Percentiles rank a stretch among this genome's conserved stretches.
Evolutionary conservation across 2,888 invertebrate genomes (phyloP).

Genomic region (Tanypteryx hageni): DNA sequence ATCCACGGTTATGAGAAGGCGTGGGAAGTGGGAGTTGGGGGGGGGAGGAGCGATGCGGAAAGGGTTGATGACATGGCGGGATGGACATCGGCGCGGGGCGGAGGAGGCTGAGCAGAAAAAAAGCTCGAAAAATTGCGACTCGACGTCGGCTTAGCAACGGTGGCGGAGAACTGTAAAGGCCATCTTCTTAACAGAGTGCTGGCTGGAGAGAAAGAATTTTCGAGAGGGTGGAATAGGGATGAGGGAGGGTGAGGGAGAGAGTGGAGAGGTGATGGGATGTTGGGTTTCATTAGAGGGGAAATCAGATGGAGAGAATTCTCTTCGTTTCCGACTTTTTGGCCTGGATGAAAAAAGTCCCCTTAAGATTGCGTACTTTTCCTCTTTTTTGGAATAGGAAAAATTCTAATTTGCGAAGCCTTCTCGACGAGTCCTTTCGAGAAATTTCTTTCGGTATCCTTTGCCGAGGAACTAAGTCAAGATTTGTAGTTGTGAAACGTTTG

Average conservation of each 20-base stretch:
- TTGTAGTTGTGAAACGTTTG: neutral
- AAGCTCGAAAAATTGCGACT: neutral
- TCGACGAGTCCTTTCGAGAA: neutral
- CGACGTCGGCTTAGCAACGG: neutral
- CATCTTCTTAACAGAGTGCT: too few species aligned
- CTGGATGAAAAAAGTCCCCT: conserved; percentile 3
- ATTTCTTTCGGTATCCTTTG: neutral
- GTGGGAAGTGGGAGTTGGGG: neutral
- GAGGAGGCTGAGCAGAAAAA: neutral
- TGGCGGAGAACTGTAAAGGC: neutral
- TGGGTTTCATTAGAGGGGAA: conserved; percentile 6
- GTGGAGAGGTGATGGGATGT: neutral
- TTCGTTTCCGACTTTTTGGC: neutral
- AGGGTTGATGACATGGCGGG: neutral
- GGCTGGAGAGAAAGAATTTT: neutral
- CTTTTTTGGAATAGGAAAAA: conserved; percentile 6
- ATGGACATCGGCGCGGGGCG: neutral
- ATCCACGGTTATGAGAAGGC: neutral
- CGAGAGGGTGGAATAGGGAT: neutral
- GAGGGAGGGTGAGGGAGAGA: neutral
- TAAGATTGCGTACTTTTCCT: neutral
- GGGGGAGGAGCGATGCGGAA: neutral
- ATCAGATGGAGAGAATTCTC: conserved; percentile 5
- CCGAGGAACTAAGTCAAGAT: neutral
- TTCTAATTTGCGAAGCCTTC: conserved; percentile 25